phyloP scores from a whole-genome alignment of 2,888 invertebrate species.

The Rhimphoctona megacephalus region DNA sequence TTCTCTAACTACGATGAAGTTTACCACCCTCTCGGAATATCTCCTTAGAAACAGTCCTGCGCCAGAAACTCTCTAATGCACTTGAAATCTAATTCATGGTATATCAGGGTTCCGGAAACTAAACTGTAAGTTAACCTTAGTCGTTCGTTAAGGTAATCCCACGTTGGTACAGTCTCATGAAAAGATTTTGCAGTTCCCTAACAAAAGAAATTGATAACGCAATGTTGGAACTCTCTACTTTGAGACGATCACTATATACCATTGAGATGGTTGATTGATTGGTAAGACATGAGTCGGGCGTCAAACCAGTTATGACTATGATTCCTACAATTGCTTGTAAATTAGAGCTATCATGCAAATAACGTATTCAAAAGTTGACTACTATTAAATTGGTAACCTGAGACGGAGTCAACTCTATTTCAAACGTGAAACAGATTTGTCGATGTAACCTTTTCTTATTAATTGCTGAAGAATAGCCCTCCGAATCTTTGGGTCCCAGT shows the following conservation, averaged over 20 bases:
- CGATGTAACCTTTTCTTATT: not conserved
- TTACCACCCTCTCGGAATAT: constrained; percentile 6
- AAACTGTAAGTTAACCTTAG: constrained; percentile 18
- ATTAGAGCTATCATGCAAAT: not conserved
- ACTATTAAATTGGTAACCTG: not conserved
- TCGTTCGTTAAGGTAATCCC: constrained; percentile 7
- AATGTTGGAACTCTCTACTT: not conserved
- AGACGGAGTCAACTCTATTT: not conserved
- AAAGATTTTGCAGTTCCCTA: not conserved
- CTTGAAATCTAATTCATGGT: constrained; percentile 2
- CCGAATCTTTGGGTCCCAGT: not conserved
- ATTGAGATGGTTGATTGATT: not conserved
- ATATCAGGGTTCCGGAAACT: not conserved
- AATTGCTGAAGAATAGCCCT: not conserved
- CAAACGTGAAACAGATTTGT: not conserved
- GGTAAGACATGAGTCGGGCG: not conserved
- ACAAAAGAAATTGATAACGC: not conserved
- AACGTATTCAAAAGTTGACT: not conserved
- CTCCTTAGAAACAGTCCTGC: not conserved
- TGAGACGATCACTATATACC: not conserved
- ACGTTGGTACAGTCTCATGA: constrained; percentile 1
- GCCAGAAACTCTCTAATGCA: constrained; percentile 17
- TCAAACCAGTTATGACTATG: not conserved
- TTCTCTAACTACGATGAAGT: constrained; percentile 3
- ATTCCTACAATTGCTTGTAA: not conserved